A percentile compares a stretch with the other conserved stretches of the same genome.
Evolutionary conservation across 2,113 vertebrate species (phyloP).

Genomic region (Ptyas mucosa): DNA sequence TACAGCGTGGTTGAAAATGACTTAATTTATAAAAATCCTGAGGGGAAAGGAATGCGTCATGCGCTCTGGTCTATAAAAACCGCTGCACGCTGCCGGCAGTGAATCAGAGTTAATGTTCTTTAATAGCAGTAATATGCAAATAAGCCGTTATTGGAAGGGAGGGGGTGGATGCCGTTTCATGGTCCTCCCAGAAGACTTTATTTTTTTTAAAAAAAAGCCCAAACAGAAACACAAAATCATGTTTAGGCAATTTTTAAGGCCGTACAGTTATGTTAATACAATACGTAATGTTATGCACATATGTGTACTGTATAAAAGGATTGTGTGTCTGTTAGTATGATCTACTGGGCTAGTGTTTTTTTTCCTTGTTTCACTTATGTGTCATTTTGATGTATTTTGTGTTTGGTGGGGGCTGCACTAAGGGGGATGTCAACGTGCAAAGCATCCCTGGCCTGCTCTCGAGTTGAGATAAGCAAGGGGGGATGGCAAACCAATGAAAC

Average conservation of each 20-base stretch:
- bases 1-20: not conserved
- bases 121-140: not conserved
- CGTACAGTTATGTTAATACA: too few species aligned
- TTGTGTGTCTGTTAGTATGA: too few species aligned
- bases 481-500: too few species aligned
- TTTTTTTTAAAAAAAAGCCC: not conserved
- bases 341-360: too few species aligned
- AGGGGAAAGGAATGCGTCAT: conserved; percentile 3
- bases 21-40: conserved; percentile 29
- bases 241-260: not conserved
- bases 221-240: not conserved
- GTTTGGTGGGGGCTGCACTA: too few species aligned
- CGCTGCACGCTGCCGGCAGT: not conserved
- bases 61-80: not conserved
- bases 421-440: too few species aligned
- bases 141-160: not conserved
- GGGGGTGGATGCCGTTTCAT: not conserved
- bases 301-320: too few species aligned
- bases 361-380: too few species aligned
- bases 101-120: conserved; percentile 15
- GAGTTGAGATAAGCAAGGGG: too few species aligned
- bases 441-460: too few species aligned
- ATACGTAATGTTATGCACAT: too few species aligned
- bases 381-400: too few species aligned
- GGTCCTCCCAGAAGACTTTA: not conserved